Percentiles rank a stretch among this genome's conserved stretches.
Conservation (phyloP, 1,140 invertebrate genomes). For the Vanessa tameamea region DNA sequence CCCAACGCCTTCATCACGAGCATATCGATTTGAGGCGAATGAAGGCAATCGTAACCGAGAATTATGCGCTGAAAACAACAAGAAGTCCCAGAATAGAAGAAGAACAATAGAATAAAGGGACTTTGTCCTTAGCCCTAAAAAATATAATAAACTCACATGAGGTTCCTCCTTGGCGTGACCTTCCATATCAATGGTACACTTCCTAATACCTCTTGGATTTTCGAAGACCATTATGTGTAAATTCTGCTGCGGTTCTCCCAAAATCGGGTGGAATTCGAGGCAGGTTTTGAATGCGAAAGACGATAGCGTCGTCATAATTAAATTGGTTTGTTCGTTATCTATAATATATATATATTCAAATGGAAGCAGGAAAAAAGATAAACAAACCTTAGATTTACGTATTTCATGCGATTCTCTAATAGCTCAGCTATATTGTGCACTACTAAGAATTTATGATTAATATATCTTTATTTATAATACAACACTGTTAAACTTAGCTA, state of each 20-base stretch:
- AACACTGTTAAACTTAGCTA: too few species aligned
- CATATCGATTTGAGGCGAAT: slow-evolving; percentile 58
- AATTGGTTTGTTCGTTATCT: slow-evolving; percentile 58
- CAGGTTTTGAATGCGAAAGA: slow-evolving; percentile 60
- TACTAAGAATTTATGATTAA: too few species aligned
- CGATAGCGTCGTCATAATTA: slow-evolving; percentile 55
- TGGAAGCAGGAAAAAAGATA: too few species aligned
- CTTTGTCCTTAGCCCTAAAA: not conserved
- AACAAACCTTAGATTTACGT: too few species aligned
- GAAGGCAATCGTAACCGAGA: slow-evolving; percentile 61
- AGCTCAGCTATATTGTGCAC: too few species aligned
- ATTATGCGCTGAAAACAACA: slow-evolving; percentile 43
- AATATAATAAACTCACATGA: slow-evolving; percentile 51
- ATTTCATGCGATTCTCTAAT: too few species aligned
- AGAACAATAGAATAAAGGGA: too few species aligned
- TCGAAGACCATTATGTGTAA: slow-evolving; percentile 57
- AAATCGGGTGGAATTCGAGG: slow-evolving; percentile 57
- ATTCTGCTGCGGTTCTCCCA: slow-evolving; percentile 37
- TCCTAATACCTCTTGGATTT: slow-evolving; percentile 52
- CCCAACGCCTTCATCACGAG: slow-evolving; percentile 61
- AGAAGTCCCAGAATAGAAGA: too few species aligned
- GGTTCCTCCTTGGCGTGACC: slow-evolving; percentile 50
- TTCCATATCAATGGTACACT: slow-evolving; percentile 45
- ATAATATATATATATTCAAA: not conserved
- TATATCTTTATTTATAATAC: too few species aligned